Percentiles rank a stretch among this genome's conserved stretches.
phyloP scores from a whole-genome alignment of 2,113 vertebrate species.

The Rhea americana region DNA sequence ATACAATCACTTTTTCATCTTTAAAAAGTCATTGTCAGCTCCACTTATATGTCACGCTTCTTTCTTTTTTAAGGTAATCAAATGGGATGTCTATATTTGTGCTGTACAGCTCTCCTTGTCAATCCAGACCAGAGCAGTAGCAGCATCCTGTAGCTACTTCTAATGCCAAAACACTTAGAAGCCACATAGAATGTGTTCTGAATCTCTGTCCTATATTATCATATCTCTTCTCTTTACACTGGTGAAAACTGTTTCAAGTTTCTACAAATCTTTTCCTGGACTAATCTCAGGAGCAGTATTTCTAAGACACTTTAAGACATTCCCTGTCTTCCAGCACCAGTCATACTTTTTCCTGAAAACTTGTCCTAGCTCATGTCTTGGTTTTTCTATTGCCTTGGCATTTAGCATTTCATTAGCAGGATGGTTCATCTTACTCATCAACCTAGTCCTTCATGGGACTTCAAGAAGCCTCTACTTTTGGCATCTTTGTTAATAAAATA shows the following conservation, averaged over 20 bases:
- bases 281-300: background rate
- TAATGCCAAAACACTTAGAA: background rate
- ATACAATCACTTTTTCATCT: background rate
- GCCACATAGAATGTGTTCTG: background rate
- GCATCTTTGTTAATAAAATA: background rate
- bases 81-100: background rate
- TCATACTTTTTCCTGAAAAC: background rate
- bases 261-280: background rate
- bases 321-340: background rate
- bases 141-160: background rate
- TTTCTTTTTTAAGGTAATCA: background rate
- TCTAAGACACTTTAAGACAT: background rate
- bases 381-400: background rate
- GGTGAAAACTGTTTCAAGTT: background rate
- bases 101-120: background rate
- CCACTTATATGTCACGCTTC: background rate
- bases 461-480: constrained; percentile 11
- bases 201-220: background rate
- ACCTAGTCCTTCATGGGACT: background rate
- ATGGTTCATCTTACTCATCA: background rate
- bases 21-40: background rate
- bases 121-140: background rate
- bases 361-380: background rate
- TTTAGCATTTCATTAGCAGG: background rate
- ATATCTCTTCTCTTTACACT: background rate